Percentiles rank a stretch among this genome's conserved stretches.
Evolutionary conservation across 1,140 invertebrate genomes (phyloP).

Genomic region (Piezodorus guildinii): DNA sequence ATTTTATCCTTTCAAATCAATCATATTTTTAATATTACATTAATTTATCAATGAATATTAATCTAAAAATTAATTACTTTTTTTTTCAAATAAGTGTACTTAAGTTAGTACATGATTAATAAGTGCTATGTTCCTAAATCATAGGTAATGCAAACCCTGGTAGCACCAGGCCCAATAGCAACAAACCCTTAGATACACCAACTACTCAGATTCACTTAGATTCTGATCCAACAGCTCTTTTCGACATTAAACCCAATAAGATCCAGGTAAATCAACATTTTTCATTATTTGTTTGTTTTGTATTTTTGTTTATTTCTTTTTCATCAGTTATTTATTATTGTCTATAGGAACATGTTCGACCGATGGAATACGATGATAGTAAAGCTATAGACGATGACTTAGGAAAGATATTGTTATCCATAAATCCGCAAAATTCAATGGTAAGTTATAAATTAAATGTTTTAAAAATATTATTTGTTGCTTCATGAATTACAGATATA

Average conservation of each 20-base stretch:
- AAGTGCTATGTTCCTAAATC: background rate
- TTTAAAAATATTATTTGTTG: no score
- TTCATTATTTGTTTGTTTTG: background rate
- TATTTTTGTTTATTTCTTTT: background rate
- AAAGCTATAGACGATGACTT: conserved; percentile 81
- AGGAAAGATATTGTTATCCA: conserved; percentile 78
- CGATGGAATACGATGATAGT: conserved; percentile 74
- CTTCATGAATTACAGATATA: no score
- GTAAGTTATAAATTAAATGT: conserved; percentile 23
- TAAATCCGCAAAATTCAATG: conserved; percentile 81
- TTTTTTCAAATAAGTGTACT: background rate
- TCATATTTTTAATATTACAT: background rate
- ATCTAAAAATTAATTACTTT: background rate
- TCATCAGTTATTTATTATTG: background rate
- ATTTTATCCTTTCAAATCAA: no score
- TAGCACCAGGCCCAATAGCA: conserved; percentile 32
- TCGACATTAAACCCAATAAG: conserved; percentile 36
- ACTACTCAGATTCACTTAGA: conserved; percentile 29
- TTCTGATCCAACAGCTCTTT: conserved; percentile 49
- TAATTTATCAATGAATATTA: background rate
- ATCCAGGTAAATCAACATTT: conserved; percentile 19
- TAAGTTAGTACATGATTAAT: background rate
- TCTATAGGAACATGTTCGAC: conserved; percentile 18
- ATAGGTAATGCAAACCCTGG: conserved; percentile 2
- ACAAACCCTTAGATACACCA: conserved; percentile 34